Percentiles rank a stretch among this genome's conserved stretches.
These are phyloP conservation scores for Drosophila rellima DNA, from an alignment of 2,888 invertebrate genomes.

Conservation along the genomic window DNA sequence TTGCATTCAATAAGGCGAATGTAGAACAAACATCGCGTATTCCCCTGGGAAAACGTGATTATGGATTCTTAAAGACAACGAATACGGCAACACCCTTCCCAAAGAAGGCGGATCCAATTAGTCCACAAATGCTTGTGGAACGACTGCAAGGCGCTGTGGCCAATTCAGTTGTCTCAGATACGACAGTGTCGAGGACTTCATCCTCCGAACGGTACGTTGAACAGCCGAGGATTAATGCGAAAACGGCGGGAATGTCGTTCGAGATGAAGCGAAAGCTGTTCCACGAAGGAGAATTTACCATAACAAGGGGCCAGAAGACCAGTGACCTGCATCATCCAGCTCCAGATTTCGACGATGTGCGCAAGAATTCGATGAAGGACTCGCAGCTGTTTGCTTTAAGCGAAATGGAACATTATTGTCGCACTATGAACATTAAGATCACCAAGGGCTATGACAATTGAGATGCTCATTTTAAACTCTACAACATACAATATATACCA, in stretches of 20 bases:
- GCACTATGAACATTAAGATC: slow-evolving; percentile 39
- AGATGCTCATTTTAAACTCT: background rate
- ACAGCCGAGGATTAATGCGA: too few relatives aligned
- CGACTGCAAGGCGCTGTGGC: slow-evolving; percentile 13
- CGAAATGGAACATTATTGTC: slow-evolving; percentile 39
- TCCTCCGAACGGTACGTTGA: background rate
- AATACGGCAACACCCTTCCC: slow-evolving; percentile 48
- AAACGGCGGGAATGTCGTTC: slow-evolving; percentile 23
- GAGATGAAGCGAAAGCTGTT: slow-evolving; percentile 60
- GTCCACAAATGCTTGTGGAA: slow-evolving; percentile 9
- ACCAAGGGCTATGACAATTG: slow-evolving; percentile 12
- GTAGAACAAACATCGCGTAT: slow-evolving; percentile 11
- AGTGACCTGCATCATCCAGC: slow-evolving; percentile 37
- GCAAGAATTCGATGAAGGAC: background rate
- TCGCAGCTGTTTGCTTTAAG: slow-evolving; percentile 5
- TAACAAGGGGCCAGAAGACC: slow-evolving; percentile 51
- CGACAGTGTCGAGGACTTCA: background rate
- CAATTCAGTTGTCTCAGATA: background rate
- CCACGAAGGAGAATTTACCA: slow-evolving; percentile 56
- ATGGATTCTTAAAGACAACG: slow-evolving; percentile 42
- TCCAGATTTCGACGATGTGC: background rate
- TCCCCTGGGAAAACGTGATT: slow-evolving; percentile 33
- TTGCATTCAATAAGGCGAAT: slow-evolving; percentile 20
- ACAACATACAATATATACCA: background rate
- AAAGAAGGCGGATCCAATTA: slow-evolving; percentile 16